Evolutionary conservation across 2,888 invertebrate species (phyloP).

Genomic region (Plagiodera versicolora): DNA sequence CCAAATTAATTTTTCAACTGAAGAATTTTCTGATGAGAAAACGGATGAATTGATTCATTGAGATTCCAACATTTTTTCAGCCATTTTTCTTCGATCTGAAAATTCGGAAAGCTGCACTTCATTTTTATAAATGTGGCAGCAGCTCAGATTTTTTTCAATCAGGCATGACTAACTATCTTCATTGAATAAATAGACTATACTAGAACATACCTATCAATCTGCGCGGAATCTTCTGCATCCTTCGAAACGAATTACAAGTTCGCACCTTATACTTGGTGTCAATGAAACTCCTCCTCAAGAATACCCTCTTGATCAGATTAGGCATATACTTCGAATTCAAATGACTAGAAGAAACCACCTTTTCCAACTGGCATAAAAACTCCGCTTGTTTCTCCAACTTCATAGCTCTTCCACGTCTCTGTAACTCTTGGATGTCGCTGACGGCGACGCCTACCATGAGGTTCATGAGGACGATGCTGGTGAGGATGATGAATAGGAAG

Average conservation of each 20-base stretch:
- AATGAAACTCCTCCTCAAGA: conserved; percentile 29
- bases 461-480: conserved; percentile 61
- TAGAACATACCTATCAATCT: conserved; percentile 39
- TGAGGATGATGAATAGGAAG: conserved; percentile 57
- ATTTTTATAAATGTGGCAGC: too few species aligned
- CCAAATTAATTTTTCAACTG: too few species aligned
- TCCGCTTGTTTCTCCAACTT: conserved; percentile 51
- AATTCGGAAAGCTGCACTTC: too few species aligned
- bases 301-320: conserved; percentile 26
- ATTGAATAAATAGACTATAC: too few species aligned
- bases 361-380: conserved; percentile 51
- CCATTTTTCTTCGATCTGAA: too few species aligned
- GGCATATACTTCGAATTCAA: conserved; percentile 35
- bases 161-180: too few species aligned
- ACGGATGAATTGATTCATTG: too few species aligned
- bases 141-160: too few species aligned
- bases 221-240: conserved; percentile 37
- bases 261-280: conserved; percentile 30
- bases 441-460: conserved; percentile 61
- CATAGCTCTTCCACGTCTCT: conserved; percentile 45
- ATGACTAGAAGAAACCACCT: conserved; percentile 40
- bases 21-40: too few species aligned
- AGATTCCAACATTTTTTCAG: too few species aligned
- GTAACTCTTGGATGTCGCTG: conserved; percentile 56
- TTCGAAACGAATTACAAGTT: conserved; percentile 33